phyloP scores from a whole-genome alignment of 2,888 invertebrate genomes.

The Cheilosia pagana region DNA sequence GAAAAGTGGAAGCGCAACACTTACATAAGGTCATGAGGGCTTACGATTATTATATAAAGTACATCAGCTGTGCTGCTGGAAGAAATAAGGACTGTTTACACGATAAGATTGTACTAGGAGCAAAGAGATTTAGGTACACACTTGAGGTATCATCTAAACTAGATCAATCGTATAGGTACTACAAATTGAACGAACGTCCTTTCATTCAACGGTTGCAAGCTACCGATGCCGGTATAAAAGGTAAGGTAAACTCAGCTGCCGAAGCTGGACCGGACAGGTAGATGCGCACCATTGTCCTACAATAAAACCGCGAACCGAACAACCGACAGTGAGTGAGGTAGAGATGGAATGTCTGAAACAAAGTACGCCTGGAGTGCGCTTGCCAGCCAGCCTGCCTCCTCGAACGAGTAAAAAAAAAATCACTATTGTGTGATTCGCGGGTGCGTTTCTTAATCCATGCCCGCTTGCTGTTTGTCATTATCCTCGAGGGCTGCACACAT shows the following conservation, averaged over 20 bases:
- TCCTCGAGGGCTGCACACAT: constrained; percentile 54
- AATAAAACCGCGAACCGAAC: constrained; percentile 16
- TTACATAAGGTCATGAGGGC: constrained; percentile 34
- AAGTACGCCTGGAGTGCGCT: constrained; percentile 68
- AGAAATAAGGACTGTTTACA: too few species aligned
- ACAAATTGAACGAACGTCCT: constrained; percentile 14
- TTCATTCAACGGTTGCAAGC: constrained; percentile 7
- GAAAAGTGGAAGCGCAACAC: constrained; percentile 43
- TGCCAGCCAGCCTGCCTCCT: constrained; percentile 52
- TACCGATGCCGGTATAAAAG: not conserved
- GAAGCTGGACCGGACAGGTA: constrained; percentile 41
- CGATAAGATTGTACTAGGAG: not conserved
- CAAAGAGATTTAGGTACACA: too few species aligned
- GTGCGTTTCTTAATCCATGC: constrained; percentile 60
- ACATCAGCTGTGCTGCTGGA: not conserved
- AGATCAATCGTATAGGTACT: too few species aligned
- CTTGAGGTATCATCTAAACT: too few species aligned
- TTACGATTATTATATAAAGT: not conserved
- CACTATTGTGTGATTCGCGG: constrained; percentile 43
- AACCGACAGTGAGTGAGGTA: constrained; percentile 30
- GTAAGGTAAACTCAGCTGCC: constrained; percentile 36
- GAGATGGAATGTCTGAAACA: constrained; percentile 33
- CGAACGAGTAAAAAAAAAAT: not conserved
- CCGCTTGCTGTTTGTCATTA: constrained; percentile 58
- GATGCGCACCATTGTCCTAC: constrained; percentile 52